phyloP scores from a whole-genome alignment of 2,888 invertebrate genomes.

The Polymixis flavicincta region DNA sequence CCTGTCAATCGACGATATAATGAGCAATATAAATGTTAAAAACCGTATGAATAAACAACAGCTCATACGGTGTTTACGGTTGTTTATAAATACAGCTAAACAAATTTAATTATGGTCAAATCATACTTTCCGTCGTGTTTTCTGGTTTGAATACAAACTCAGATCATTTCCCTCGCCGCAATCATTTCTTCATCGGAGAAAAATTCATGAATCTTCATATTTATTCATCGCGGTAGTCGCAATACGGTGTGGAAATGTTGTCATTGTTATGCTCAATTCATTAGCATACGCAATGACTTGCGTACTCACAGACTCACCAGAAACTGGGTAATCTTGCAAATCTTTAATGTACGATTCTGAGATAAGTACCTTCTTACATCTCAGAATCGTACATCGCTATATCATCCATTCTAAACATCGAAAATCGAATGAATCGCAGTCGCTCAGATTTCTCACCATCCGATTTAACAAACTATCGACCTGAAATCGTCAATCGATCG shows the following conservation, averaged over 20 bases:
- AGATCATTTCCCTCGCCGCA: constrained; percentile 62
- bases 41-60: constrained; percentile 17
- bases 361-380: too few relatives aligned
- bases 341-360: not conserved
- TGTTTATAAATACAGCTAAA: not conserved
- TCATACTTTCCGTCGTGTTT: constrained; percentile 27
- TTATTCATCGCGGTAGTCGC: constrained; percentile 72
- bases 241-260: constrained; percentile 69
- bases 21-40: not conserved
- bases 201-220: constrained; percentile 74
- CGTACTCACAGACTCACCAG: constrained; percentile 7
- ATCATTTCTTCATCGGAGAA: constrained; percentile 67
- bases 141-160: constrained; percentile 51
- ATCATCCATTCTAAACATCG: too few relatives aligned
- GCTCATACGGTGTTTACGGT: too few relatives aligned
- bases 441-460: not conserved
- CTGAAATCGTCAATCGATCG: too few relatives aligned
- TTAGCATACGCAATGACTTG: constrained; percentile 53
- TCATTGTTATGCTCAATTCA: constrained; percentile 68
- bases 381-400: too few relatives aligned
- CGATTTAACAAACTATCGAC: not conserved
- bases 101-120: constrained; percentile 45
- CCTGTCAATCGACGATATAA: too few relatives aligned
- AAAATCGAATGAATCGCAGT: not conserved
- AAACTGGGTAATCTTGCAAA: constrained; percentile 13